phyloP scores from a whole-genome alignment of 92 coral and sea anemone genomes.

The Virgularia gustaviana region DNA sequence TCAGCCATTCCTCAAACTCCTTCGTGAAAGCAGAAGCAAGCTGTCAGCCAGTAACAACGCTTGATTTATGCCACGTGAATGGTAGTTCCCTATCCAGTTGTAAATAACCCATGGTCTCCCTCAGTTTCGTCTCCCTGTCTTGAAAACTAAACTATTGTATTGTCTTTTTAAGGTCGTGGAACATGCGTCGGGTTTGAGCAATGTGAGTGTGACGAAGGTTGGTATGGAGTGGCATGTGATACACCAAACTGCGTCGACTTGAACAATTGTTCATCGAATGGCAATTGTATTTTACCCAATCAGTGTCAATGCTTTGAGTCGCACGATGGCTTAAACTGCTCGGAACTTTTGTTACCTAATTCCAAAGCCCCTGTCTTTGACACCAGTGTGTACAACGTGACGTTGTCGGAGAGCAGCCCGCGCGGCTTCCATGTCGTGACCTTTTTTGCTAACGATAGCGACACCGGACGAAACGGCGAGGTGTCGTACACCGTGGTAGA shows the following conservation, averaged over 20 bases:
- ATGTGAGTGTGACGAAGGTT: slow-evolving; percentile 54
- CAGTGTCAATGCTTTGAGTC: slow-evolving; percentile 55
- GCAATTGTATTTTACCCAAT: slow-evolving; percentile 61
- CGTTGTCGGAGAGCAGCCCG: slow-evolving; percentile 4
- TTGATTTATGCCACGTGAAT: too few relatives aligned
- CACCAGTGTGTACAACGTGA: background rate
- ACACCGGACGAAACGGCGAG: slow-evolving; percentile 12
- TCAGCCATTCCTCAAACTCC: too few relatives aligned
- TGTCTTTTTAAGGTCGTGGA: slow-evolving; percentile 54
- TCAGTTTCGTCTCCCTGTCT: too few relatives aligned
- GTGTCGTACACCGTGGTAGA: slow-evolving; percentile 4
- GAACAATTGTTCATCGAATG: slow-evolving; percentile 69
- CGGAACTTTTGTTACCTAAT: background rate
- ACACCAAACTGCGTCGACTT: slow-evolving; percentile 56
- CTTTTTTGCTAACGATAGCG: slow-evolving; percentile 12
- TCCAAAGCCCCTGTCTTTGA: slow-evolving; percentile 4
- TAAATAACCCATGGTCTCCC: too few relatives aligned
- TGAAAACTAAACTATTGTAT: too few relatives aligned
- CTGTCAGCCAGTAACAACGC: too few relatives aligned
- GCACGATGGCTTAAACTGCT: slow-evolving; percentile 20
- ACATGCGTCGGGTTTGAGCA: slow-evolving; percentile 52
- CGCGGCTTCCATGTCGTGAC: slow-evolving; percentile 9
- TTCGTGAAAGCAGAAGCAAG: too few relatives aligned
- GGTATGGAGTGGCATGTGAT: slow-evolving; percentile 70
- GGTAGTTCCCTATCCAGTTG: too few relatives aligned